These are phyloP conservation scores for Stichodactyla helianthus DNA, from an alignment of 64 coral and sea anemone species.

Conservation along the genomic window DNA sequence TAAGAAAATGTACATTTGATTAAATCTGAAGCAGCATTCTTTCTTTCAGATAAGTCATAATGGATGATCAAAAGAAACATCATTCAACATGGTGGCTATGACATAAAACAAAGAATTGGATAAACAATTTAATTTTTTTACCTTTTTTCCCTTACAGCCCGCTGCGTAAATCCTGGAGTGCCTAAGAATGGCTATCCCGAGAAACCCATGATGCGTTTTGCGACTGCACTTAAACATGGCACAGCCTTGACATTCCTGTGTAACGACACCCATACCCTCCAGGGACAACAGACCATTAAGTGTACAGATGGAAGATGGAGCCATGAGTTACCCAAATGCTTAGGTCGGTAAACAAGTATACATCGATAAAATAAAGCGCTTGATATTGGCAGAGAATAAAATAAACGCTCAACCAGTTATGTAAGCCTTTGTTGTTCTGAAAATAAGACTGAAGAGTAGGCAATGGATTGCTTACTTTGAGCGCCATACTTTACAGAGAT, in stretches of 20 bases:
- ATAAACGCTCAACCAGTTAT: no score
- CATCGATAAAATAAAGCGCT: neutral
- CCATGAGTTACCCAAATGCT: conserved; percentile 2
- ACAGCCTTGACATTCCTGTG: neutral
- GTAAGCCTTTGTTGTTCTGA: no score
- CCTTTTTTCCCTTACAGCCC: neutral
- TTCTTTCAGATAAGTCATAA: no score
- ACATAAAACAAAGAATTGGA: no score
- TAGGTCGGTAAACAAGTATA: neutral
- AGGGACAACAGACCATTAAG: neutral
- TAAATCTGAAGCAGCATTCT: no score
- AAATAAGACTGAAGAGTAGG: no score
- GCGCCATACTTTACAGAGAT: no score
- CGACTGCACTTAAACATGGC: neutral
- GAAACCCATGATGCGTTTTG: neutral
- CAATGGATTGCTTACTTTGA: no score
- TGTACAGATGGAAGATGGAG: conserved; percentile 25
- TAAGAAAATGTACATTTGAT: no score
- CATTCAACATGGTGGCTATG: no score
- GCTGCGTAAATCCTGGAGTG: neutral
- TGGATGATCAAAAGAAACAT: no score
- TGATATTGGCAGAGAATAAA: no score
- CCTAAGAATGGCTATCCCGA: neutral
- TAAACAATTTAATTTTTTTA: neutral
- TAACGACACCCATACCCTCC: neutral